Evolutionary conservation across 2,797 vertebrate species (phyloP), one percentile per base, ranked within the genome.

Genomic region (Varecia variegata): DNA sequence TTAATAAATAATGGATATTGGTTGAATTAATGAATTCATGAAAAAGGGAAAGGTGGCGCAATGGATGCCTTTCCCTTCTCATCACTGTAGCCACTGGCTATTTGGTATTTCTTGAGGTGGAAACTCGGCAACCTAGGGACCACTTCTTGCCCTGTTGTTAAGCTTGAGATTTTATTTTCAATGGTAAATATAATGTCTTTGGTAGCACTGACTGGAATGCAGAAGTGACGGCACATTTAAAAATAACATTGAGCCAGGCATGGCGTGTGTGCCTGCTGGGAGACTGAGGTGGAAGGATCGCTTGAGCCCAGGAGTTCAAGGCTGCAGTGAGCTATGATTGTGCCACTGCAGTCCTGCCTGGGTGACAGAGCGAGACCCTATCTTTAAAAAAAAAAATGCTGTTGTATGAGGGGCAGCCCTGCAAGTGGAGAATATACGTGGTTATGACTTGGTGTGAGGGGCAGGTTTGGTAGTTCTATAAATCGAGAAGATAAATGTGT

Each of bases 121-220:
- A 77, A 86, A 13, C 27, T 73, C 65, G 70, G 81, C 74, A 18
- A 45, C 32, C 7, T 73, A 52, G 27, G 60, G 18, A 54, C 7
- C 8, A 21, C 52, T 74, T 74, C 25, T 88, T 73, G 27, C 18
- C 47, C 11, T 62, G 0, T 73, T 77, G 27, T 38, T 68, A 54
- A 68, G 13, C 25, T 82, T 91, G 32, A 92, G 38, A 52, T 80
- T 93, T 82, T 81, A 68, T 93, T 76, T 96, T 91, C 50, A 73
- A 0, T 91, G 74, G 54, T 80, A 45, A 67, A 32, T 90, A 10
- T 54, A 52, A 32, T 80, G 25, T 90, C 58, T 54, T 83, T 68
- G 38, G 32, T 86, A 88, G 43, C 30, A 23, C 43, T 81, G 70
- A 25, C 52, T 67, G 45, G 90, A 85, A 76, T 52, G 58, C 70